Conservation (phyloP, 2,113 vertebrate genomes). For the Eublepharis macularius region DNA sequence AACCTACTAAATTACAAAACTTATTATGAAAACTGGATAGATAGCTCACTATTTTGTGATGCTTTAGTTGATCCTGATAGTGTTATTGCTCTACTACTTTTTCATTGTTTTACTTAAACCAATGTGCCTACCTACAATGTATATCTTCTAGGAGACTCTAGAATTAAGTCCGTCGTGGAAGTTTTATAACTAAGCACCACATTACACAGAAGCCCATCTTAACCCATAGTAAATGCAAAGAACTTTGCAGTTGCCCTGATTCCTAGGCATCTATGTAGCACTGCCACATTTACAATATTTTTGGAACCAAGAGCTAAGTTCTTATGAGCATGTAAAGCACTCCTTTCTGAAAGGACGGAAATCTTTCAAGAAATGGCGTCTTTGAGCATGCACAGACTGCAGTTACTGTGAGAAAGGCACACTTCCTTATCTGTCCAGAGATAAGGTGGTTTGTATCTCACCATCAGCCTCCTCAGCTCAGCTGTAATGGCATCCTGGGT, state of each 20-base stretch:
- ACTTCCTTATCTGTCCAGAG: not conserved
- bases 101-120: too few species aligned
- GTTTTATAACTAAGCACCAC: not conserved
- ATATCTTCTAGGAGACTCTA: too few species aligned
- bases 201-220: not conserved
- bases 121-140: too few species aligned
- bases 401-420: not conserved
- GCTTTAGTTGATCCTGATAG: too few species aligned
- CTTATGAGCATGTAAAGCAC: not conserved
- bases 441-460: not conserved
- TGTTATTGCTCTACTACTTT: too few species aligned
- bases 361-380: not conserved
- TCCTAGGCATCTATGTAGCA: not conserved
- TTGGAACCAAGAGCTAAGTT: not conserved
- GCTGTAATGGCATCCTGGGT: not conserved
- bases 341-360: not conserved
- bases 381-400: not conserved
- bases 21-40: too few species aligned
- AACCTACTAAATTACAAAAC: not conserved
- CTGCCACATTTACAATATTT: not conserved
- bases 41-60: too few species aligned
- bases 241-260: not conserved
- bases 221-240: not conserved
- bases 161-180: too few species aligned
- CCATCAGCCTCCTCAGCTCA: not conserved